Percentiles rank a stretch among this genome's conserved stretches.
These are phyloP conservation scores for human (Homo sapiens) DNA, from an alignment of 2,113 vertebrate species.

Conservation along the genomic window GRCh38 chr7:3107001-3107500, in stretches of 20 bases:
- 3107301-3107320: neutral
- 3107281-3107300: neutral
- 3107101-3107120: rapidly evolving
- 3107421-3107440: neutral
- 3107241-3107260: neutral
- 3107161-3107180: neutral
- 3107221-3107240: neutral
- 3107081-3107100: rapidly evolving
- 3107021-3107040: too few species aligned
- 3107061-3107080: neutral
- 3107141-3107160: rapidly evolving
- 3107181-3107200: neutral
- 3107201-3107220: neutral
- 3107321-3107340: neutral
- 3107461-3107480: rapidly evolving
- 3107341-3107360: neutral
- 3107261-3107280: neutral
- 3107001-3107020: neutral
- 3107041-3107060: rapidly evolving
- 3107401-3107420: rapidly evolving
- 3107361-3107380: neutral
- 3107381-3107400: neutral
- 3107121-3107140: rapidly evolving
- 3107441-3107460: rapidly evolving
- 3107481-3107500: neutral